Evolutionary conservation across 2,113 vertebrate species (phyloP).

Genomic region (Sebastes schlegelii): DNA sequence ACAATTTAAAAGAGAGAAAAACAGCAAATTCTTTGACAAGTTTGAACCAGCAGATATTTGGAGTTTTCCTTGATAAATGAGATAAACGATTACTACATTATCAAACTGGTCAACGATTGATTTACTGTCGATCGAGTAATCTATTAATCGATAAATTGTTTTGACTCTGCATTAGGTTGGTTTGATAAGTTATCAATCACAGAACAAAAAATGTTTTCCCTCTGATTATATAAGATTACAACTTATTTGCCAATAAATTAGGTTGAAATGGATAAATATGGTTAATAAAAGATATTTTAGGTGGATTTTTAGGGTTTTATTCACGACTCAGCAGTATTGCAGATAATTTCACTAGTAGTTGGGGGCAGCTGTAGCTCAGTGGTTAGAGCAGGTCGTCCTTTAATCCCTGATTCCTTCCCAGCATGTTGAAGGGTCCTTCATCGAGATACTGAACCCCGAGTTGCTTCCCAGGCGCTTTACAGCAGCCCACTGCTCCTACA

Average conservation of each 20-base stretch:
- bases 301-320: neutral
- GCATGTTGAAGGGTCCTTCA: too few relatives aligned
- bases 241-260: neutral
- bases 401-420: too few relatives aligned
- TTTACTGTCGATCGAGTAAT: neutral
- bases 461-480: too few relatives aligned
- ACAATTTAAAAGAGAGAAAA: too few relatives aligned
- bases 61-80: too few relatives aligned
- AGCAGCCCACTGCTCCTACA: too few relatives aligned
- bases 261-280: neutral
- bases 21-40: neutral
- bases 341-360: neutral
- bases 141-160: neutral
- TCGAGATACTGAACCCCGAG: too few relatives aligned
- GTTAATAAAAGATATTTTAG: neutral
- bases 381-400: too few relatives aligned
- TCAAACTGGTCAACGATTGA: too few relatives aligned
- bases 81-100: too few relatives aligned
- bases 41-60: too few relatives aligned
- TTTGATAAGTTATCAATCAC: neutral
- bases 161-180: neutral
- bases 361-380: too few relatives aligned
- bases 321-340: neutral
- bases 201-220: neutral
- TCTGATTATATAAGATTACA: neutral